Base-by-base conservation (phyloP, 2,113 vertebrate genomes). In the Ciconia boyciana region DNA sequence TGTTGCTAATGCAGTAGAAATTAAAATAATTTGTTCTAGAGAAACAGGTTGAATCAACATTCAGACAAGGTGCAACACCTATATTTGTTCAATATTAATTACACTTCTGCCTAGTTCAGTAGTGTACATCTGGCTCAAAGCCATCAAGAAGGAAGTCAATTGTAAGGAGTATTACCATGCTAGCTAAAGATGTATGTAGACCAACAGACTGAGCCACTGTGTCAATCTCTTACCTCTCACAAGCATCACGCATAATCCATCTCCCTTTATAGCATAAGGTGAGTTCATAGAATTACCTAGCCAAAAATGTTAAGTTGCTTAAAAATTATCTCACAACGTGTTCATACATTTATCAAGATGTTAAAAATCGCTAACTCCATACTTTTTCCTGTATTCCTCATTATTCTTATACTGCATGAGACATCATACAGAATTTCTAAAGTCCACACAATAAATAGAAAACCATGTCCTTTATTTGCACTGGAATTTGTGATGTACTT, bases 51-150 rank as follows among this genome's bases (percentile, higher is more conserved):
- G 43, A 83, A 85, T 93, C 49, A 49, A 76, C 94, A 87, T 46
- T 43, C 78, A 93, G 87, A 78, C 16, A 58, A 87, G 66, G 39
- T 41, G 70, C 43, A 91, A 60, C 62, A 83, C 66, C 58, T 87
- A 17, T 54, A 89, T 96, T 97, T 94, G 61, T 86, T 94, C 43
- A 89, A 12, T 75, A 78, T 90, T 83, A 90, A 86, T 85, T 79
- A 83, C 21, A 44, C 24, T 88, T 89, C 83, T 93, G 61, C 51
- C 64, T 90, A 15, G 36, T 61, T 86, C 43, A 69, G 85, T 61
- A 1, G 57, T 48, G 61, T 55, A 28, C 58, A 41, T 77, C 74
- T 97, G 74, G 83, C 77, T 89, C 61, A 87, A 68, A 92, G 77
- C 44, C 87, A 81, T 34, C 62, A 65, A 26, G 81, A 51, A 82